These are phyloP conservation scores for Sebastes kiyomatsui DNA, from an alignment of 2,797 vertebrate species.

Conservation along the genomic window DNA sequence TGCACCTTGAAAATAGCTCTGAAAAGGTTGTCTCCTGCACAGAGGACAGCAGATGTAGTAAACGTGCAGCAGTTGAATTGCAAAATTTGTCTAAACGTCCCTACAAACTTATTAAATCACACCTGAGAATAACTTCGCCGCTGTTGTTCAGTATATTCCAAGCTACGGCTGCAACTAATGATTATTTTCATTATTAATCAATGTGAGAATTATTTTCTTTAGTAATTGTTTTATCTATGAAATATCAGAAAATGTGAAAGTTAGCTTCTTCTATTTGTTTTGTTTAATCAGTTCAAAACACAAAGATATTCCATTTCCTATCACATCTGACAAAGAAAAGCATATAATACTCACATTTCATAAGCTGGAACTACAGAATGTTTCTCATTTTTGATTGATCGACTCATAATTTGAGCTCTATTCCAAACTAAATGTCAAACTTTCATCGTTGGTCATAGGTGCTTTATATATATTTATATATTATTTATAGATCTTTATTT, in stretches of 20 bases:
- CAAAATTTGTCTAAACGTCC: neutral
- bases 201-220: neutral
- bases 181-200: neutral
- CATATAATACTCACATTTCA: neutral
- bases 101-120: neutral
- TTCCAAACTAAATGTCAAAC: neutral
- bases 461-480: too few relatives aligned
- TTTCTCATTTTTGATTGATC: neutral
- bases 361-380: neutral
- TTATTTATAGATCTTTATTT: too few relatives aligned
- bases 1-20: neutral
- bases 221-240: neutral
- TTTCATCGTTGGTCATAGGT: too few relatives aligned
- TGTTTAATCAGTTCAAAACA: neutral
- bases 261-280: neutral
- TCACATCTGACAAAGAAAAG: neutral
- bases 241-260: neutral
- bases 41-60: neutral
- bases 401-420: neutral
- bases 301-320: neutral
- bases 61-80: neutral
- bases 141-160: neutral
- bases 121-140: neutral
- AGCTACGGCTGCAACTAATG: neutral
- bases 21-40: neutral